A percentile compares a stretch with the other conserved stretches of the same genome.
Evolutionary conservation across 2,888 invertebrate genomes (phyloP).

Genomic region (Sceliomorpha sp.): DNA sequence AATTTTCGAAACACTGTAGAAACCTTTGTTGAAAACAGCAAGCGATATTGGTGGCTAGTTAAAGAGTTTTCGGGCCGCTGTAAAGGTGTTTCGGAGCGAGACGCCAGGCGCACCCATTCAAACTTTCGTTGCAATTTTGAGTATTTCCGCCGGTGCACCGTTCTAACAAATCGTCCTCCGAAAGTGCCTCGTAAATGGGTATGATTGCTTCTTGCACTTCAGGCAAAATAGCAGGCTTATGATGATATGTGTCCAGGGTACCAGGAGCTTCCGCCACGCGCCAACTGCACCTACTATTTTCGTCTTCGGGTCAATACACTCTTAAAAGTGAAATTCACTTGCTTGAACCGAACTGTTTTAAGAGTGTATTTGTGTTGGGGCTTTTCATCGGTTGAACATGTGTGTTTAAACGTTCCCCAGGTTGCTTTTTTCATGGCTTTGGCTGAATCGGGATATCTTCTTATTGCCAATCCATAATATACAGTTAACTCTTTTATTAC

Average conservation of each 20-base stretch:
- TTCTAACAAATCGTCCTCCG: no score
- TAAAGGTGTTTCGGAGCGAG: conserved; percentile 2
- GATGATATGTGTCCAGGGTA: conserved; percentile 13
- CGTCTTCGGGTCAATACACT: conserved; percentile 58
- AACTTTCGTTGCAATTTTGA: conserved; percentile 1
- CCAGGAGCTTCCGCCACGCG: conserved; percentile 46
- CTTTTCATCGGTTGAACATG: conserved; percentile 56
- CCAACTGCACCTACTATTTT: conserved; percentile 60
- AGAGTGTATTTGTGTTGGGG: conserved; percentile 59
- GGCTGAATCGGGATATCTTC: conserved; percentile 51
- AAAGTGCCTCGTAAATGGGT: conserved; percentile 23
- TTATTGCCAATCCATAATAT: conserved; percentile 64
- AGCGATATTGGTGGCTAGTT: neutral
- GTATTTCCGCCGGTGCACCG: no score
- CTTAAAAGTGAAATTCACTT: no score
- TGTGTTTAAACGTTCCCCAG: no score
- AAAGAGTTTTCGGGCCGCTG: neutral
- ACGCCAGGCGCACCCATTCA: neutral
- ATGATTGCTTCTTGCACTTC: conserved; percentile 10
- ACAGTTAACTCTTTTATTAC: no score
- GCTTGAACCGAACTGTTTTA: no score
- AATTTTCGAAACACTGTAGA: conserved; percentile 4
- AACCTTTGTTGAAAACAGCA: conserved; percentile 14
- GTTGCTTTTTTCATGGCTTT: conserved; percentile 59
- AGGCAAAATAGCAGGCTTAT: conserved; percentile 7